Percentiles rank a stretch among this genome's conserved stretches.
These are phyloP conservation scores for Leptinotarsa tumamoca DNA, from an alignment of 2,888 invertebrate genomes.

Conservation along the genomic window DNA sequence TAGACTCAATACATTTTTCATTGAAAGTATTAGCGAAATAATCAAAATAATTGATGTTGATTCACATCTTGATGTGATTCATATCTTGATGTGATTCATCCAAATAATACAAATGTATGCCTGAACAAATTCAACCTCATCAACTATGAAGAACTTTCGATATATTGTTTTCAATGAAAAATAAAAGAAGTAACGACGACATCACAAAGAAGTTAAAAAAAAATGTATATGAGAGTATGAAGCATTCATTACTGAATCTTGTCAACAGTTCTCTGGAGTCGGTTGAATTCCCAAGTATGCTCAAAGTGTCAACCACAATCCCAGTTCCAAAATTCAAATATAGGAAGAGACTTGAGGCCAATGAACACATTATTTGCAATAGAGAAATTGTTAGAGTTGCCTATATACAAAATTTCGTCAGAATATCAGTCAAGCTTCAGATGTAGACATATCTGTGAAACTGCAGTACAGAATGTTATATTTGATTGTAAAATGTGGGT, in stretches of 20 bases:
- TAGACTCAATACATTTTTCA: background rate
- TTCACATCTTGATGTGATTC: background rate
- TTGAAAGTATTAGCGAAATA: background rate
- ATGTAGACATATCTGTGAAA: background rate
- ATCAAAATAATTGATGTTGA: background rate
- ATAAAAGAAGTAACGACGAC: no score
- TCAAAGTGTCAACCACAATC: background rate
- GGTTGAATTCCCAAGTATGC: background rate
- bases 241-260: background rate
- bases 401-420: background rate
- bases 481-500: background rate
- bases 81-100: background rate
- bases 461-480: background rate
- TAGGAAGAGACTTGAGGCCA: background rate
- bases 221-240: background rate
- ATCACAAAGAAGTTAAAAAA: no score
- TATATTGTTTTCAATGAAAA: no score
- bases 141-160: background rate
- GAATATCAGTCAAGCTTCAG: conserved; percentile 6
- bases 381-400: background rate
- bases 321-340: background rate
- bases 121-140: background rate
- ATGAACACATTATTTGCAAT: background rate
- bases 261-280: background rate
- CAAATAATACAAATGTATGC: background rate